These are phyloP conservation scores for Agrotis puta DNA, from an alignment of 2,888 invertebrate species.

Conservation along the genomic window DNA sequence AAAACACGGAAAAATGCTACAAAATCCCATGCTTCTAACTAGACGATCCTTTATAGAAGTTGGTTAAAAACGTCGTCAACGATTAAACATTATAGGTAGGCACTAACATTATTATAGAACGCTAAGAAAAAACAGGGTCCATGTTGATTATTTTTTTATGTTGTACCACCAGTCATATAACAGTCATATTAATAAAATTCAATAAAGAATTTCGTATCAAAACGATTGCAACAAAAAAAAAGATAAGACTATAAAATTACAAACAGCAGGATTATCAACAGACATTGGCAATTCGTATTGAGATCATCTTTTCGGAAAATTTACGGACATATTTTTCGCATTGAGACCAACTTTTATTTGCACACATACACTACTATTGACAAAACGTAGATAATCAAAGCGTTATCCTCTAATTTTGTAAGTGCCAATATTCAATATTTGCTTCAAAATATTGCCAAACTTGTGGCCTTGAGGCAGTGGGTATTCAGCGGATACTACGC, in stretches of 20 bases:
- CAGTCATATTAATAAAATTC: background rate
- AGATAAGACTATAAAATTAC: too few species aligned
- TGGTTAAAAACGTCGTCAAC: too few species aligned
- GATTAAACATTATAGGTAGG: too few species aligned
- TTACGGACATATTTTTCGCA: background rate
- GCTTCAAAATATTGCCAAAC: slow-evolving; percentile 28
- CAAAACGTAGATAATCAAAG: slow-evolving; percentile 6
- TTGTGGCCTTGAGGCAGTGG: slow-evolving; percentile 24
- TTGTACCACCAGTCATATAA: too few species aligned
- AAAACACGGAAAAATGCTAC: background rate
- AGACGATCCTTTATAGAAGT: too few species aligned
- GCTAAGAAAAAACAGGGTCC: too few species aligned
- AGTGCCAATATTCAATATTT: slow-evolving; percentile 41
- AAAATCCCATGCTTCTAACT: background rate
- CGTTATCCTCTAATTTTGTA: slow-evolving; percentile 34
- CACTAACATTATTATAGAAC: too few species aligned
- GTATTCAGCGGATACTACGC: slow-evolving; percentile 24
- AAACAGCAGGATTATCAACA: too few species aligned
- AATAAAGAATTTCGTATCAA: too few species aligned
- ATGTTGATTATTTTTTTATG: too few species aligned
- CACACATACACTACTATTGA: background rate
- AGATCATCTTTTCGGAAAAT: background rate
- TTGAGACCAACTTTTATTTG: slow-evolving; percentile 7
- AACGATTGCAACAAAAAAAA: too few species aligned
- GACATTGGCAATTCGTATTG: too few species aligned